These are phyloP conservation scores for Pardalotus punctatus DNA, from an alignment of 2,113 vertebrate species.

Conservation along the genomic window DNA sequence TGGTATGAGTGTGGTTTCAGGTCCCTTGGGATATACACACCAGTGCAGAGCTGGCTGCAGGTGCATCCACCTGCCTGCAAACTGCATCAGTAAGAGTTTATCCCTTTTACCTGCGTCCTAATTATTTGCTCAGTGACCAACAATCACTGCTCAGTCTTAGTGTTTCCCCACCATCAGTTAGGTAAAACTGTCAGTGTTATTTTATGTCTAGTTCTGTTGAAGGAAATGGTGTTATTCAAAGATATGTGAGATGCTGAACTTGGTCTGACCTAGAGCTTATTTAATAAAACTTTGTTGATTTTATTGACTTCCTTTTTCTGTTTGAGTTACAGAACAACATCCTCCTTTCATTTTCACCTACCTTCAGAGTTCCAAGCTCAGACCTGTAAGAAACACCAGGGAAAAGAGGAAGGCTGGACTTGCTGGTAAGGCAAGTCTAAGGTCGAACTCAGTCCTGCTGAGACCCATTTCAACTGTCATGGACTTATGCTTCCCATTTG, in stretches of 20 bases:
- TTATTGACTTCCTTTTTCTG: background rate
- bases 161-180: background rate
- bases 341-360: background rate
- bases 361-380: background rate
- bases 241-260: background rate
- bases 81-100: background rate
- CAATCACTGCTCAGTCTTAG: background rate
- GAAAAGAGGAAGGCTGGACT: background rate
- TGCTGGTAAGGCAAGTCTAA: background rate
- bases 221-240: background rate
- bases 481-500: background rate
- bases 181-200: background rate
- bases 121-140: background rate
- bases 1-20: background rate
- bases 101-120: background rate
- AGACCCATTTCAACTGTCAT: background rate
- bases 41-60: background rate
- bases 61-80: background rate
- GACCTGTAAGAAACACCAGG: background rate
- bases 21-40: rapidly evolving
- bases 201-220: background rate
- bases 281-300: background rate
- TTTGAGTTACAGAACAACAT: background rate
- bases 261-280: background rate
- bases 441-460: background rate